Evolutionary conservation across 2,113 vertebrate genomes (phyloP).

Genomic region (Mionectes macconnelli): DNA sequence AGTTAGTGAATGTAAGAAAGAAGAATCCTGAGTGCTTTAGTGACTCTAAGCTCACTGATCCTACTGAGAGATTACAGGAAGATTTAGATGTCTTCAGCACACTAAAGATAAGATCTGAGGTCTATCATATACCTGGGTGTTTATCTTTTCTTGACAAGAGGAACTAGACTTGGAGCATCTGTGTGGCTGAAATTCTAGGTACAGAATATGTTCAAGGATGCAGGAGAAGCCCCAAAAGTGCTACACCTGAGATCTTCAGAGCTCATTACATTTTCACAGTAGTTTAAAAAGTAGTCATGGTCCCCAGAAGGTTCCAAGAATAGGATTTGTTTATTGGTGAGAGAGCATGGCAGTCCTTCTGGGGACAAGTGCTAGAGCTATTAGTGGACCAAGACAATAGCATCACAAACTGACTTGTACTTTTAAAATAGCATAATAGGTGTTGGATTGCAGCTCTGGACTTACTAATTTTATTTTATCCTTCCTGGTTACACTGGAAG

Average conservation of each 20-base stretch:
- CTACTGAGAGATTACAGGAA: background rate
- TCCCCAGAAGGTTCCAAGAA: background rate
- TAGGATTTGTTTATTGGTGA: background rate
- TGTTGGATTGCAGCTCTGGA: background rate
- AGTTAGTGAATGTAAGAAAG: background rate
- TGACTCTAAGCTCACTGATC: background rate
- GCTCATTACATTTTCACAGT: accelerated
- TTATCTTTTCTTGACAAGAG: background rate
- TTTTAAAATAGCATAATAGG: background rate
- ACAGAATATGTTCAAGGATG: background rate
- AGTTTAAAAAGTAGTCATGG: background rate
- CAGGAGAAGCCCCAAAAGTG: background rate
- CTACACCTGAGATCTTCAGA: background rate
- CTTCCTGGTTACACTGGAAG: background rate
- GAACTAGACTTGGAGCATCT: background rate
- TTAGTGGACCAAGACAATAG: background rate
- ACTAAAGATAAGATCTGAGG: too few species aligned
- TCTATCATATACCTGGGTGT: background rate
- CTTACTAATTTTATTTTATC: background rate
- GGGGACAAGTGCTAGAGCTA: background rate
- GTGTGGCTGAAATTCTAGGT: background rate
- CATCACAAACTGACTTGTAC: background rate
- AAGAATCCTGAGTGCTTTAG: background rate
- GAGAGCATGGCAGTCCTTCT: background rate
- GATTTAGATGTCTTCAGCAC: background rate